phyloP scores from a whole-genome alignment of 64 coral and sea anemone species.

The Porites australiensis region DNA sequence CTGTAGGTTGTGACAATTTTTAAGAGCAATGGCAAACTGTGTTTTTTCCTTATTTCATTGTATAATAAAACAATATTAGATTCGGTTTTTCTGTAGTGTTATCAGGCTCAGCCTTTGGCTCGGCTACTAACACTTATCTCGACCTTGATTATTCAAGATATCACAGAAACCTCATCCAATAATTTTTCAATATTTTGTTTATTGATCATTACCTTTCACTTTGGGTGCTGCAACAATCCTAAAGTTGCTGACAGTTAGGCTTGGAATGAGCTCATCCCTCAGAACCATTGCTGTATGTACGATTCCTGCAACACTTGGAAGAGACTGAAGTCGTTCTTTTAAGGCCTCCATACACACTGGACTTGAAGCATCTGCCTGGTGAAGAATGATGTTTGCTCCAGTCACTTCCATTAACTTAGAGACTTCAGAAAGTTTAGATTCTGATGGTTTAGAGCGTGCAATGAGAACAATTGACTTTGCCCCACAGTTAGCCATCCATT shows the following conservation, averaged over 20 bases:
- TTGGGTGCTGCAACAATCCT: conserved; percentile 78
- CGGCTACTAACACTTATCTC: too few relatives aligned
- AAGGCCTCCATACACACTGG: conserved; percentile 65
- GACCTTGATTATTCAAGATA: too few relatives aligned
- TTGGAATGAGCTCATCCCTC: conserved; percentile 68
- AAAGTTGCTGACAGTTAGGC: conserved; percentile 39
- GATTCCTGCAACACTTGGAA: conserved; percentile 84
- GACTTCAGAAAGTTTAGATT: conserved; percentile 64
- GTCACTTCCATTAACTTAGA: conserved; percentile 56
- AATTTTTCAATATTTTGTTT: too few relatives aligned
- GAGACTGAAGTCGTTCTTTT: conserved; percentile 24
- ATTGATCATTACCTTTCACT: conserved; percentile 62
- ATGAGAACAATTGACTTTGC: conserved; percentile 78
- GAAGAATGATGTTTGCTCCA: conserved; percentile 68
- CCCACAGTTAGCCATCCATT: conserved; percentile 72
- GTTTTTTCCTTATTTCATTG: too few relatives aligned
- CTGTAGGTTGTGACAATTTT: too few relatives aligned
- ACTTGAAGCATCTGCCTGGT: conserved; percentile 79
- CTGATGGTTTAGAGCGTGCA: conserved; percentile 68
- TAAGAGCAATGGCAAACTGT: too few relatives aligned
- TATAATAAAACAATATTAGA: too few relatives aligned
- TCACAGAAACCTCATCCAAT: too few relatives aligned
- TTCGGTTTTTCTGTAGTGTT: too few relatives aligned
- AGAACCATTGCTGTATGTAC: conserved; percentile 84
- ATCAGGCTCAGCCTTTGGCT: too few relatives aligned